Percentiles rank a stretch among this genome's conserved stretches.
phyloP scores from a whole-genome alignment of 2,797 vertebrate species.

The Malacoctenus gilli region DNA sequence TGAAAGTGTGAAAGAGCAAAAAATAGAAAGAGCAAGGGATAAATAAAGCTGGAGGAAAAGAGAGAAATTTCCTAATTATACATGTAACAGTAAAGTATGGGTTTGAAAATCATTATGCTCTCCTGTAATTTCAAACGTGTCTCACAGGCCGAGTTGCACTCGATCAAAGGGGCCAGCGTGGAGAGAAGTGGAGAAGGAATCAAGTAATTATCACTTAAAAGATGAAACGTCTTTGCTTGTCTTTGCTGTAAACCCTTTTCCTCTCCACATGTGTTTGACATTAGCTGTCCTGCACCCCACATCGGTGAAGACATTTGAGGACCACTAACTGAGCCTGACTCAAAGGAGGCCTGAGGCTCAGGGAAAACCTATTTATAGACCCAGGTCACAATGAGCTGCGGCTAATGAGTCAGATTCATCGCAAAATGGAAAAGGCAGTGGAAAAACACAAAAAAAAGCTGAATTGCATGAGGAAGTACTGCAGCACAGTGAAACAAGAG shows the following conservation, averaged over 20 bases:
- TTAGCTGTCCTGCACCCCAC: conserved; percentile 66
- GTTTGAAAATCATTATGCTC: conserved; percentile 54
- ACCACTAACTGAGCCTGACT: conserved; percentile 48
- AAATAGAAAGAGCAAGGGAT: conserved; percentile 8
- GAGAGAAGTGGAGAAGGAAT: conserved; percentile 51
- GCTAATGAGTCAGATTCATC: conserved; percentile 65
- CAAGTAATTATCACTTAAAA: conserved; percentile 69
- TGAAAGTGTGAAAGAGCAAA: conserved; percentile 13
- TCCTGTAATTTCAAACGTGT: conserved; percentile 59
- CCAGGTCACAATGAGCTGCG: conserved; percentile 56
- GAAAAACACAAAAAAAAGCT: too few species aligned
- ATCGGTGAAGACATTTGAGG: conserved; percentile 61
- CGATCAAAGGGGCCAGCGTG: conserved; percentile 57
- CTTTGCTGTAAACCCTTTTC: conserved; percentile 55
- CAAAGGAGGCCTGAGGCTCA: conserved; percentile 45
- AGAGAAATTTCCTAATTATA: conserved; percentile 30
- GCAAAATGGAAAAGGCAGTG: conserved; percentile 12
- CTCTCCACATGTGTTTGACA: conserved; percentile 73
- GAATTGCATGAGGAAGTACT: too few species aligned
- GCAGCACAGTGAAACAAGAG: too few species aligned
- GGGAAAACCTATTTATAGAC: conserved; percentile 74
- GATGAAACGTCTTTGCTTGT: conserved; percentile 56
- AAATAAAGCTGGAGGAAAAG: conserved; percentile 5
- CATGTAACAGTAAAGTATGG: conserved; percentile 25
- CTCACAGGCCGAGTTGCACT: conserved; percentile 21